Percentiles rank a stretch among this genome's conserved stretches.
Conservation (phyloP, 2,113 vertebrate genomes). For the Vanacampus margaritifer region DNA sequence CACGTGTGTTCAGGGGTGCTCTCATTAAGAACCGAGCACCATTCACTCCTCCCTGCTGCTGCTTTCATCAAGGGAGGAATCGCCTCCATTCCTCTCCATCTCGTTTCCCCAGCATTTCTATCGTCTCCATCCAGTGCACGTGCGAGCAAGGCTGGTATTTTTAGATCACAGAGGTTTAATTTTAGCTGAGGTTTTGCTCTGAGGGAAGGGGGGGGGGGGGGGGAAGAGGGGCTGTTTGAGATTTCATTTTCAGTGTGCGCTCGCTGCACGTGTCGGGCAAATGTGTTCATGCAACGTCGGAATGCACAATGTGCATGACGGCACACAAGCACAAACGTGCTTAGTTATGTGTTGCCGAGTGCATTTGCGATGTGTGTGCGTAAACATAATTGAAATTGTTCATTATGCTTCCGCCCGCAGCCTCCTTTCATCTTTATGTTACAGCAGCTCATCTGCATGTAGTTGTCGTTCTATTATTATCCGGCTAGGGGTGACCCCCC, state of each 20-base stretch:
- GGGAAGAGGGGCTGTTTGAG: slow-evolving; percentile 31
- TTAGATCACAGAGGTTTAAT: slow-evolving; percentile 64
- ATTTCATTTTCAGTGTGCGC: slow-evolving; percentile 21
- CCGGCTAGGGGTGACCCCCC: slow-evolving; percentile 41
- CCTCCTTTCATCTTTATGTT: slow-evolving; percentile 35
- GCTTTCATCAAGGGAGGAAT: neutral
- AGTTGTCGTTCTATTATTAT: slow-evolving; percentile 58
- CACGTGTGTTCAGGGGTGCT: neutral
- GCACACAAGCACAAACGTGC: neutral
- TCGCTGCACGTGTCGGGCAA: slow-evolving; percentile 43
- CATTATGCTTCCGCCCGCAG: slow-evolving; percentile 18
- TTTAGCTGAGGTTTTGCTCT: slow-evolving; percentile 62
- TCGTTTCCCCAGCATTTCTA: slow-evolving; percentile 26
- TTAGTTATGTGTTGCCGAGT: neutral
- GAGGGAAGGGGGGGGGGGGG: slow-evolving; percentile 7
- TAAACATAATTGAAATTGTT: slow-evolving; percentile 8
- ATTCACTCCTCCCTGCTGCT: neutral
- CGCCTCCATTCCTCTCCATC: neutral
- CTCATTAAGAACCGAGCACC: slow-evolving; percentile 34
- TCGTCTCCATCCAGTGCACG: slow-evolving; percentile 42
- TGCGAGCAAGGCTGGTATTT: slow-evolving; percentile 56
- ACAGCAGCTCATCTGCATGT: slow-evolving; percentile 47
- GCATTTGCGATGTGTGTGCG: neutral
- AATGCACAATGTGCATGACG: neutral
- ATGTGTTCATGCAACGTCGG: neutral